Evolutionary conservation across 2,113 vertebrate genomes (phyloP).

Genomic region (Eudyptes chrysolophus): DNA sequence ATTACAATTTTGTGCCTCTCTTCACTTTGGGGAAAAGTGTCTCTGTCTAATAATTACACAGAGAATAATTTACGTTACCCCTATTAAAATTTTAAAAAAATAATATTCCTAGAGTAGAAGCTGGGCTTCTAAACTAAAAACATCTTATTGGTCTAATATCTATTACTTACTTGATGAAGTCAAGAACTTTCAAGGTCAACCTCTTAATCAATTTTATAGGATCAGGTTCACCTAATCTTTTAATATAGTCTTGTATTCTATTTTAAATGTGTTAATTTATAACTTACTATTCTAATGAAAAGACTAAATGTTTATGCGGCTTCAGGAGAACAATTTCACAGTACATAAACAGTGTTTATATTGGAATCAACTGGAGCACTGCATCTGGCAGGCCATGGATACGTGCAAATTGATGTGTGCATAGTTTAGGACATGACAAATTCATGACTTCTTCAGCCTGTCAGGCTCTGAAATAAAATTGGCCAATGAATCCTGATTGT

Average conservation of each 20-base stretch:
- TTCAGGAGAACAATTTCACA: conserved; percentile 56
- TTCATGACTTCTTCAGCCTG: not conserved
- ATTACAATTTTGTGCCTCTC: not conserved
- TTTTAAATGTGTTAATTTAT: conserved; percentile 7
- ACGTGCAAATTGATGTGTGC: not conserved
- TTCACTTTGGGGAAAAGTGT: not conserved
- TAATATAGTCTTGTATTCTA: not conserved
- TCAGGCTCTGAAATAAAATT: not conserved
- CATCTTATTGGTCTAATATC: not conserved
- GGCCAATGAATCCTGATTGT: not conserved
- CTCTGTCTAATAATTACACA: not conserved
- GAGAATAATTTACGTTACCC: not conserved
- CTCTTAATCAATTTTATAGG: not conserved
- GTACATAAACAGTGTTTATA: conserved; percentile 52
- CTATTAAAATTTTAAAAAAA: not conserved
- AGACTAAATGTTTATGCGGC: conserved; percentile 43
- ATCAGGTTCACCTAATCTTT: not conserved
- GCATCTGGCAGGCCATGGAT: not conserved
- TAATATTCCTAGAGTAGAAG: not conserved
- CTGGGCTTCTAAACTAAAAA: not conserved
- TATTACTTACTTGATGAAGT: not conserved
- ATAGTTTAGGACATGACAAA: not conserved
- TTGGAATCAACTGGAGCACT: conserved; percentile 5
- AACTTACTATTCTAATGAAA: conserved; percentile 11
- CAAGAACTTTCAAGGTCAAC: not conserved